Evolutionary conservation across 2,888 invertebrate species (phyloP), one percentile per base, ranked within the genome.

Genomic region (Eurytoma adleriae): DNA sequence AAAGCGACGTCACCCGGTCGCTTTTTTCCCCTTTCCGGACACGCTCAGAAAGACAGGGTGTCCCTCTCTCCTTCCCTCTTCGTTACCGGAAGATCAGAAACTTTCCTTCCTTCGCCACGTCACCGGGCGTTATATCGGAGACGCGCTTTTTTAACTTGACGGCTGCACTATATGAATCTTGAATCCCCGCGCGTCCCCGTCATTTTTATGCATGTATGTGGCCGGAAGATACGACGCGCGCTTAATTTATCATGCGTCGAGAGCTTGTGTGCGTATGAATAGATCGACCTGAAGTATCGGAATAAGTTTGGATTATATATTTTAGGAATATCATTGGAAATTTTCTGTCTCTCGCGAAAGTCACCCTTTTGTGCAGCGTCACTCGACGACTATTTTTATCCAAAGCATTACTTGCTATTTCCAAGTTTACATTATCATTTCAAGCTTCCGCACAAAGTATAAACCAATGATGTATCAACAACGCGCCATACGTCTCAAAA

Each of bases 21-120:
- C 14, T 24, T 16, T 30, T 30, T 30, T 14, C 40, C 40, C 7
- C 40, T n/a, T 54, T 54, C 54, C 27, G 16, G 52, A 20, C 61
- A 69, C 52, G 67, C 27, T 61, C 3, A 16, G 50, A 57, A 59
- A 75, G 68, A 48, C 27, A 18, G 12, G 75, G 59, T 40, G 10
- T 7, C 40, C 10, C 10, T 40, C 24, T 40, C 40, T 7, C 7
- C 40, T 7, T 40, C 40, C 40, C 40, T 40, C 40, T 40, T 74
- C 57, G 66, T 67, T 73, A 73, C 64, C 56, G 68, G 54, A 54
- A 71, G 59, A 71, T 71, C 59, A 48, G 50, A 18, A 71, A 59
- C 20, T 61, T 71, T 71, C n/a, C 71, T 71, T 14, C 14, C 54
- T 14, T 50, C 71, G 57, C n/a, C 40, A 40, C 57, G 59, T n/a